A percentile compares a stretch with the other conserved stretches of the same genome.
These are phyloP conservation scores for Notodonta dromedarius DNA, from an alignment of 2,888 invertebrate genomes.

Conservation along the genomic window DNA sequence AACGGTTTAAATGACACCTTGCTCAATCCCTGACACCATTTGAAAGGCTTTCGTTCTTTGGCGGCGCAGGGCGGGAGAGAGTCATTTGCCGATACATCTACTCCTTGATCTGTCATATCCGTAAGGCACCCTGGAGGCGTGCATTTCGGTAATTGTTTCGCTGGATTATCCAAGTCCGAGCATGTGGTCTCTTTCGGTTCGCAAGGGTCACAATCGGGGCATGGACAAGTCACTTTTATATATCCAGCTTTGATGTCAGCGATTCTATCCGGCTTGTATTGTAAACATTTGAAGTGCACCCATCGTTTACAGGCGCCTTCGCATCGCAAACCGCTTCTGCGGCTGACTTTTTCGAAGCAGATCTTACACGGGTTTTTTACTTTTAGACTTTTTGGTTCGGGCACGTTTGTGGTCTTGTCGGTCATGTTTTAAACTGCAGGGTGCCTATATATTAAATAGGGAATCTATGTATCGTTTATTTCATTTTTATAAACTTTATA, in stretches of 20 bases:
- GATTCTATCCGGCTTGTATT: conserved; percentile 58
- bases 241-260: conserved; percentile 56
- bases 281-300: conserved; percentile 60
- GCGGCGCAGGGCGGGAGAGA: neutral
- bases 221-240: conserved; percentile 58
- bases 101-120: neutral
- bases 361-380: conserved; percentile 63
- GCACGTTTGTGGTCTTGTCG: neutral
- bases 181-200: conserved; percentile 10
- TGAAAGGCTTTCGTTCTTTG: neutral
- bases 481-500: neutral
- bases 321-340: conserved; percentile 60
- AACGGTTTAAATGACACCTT: neutral
- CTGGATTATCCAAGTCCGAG: conserved; percentile 6
- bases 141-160: conserved; percentile 5
- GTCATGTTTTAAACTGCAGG: neutral
- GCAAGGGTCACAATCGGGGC: conserved; percentile 51
- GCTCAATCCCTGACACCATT: neutral
- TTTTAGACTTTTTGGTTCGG: conserved; percentile 23
- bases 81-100: neutral
- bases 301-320: conserved; percentile 63
- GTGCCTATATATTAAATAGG: neutral
- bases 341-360: conserved; percentile 48
- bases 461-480: neutral
- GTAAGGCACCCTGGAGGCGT: neutral